Conservation (phyloP, 1,140 invertebrate genomes). For the Papilio polytes region DNA sequence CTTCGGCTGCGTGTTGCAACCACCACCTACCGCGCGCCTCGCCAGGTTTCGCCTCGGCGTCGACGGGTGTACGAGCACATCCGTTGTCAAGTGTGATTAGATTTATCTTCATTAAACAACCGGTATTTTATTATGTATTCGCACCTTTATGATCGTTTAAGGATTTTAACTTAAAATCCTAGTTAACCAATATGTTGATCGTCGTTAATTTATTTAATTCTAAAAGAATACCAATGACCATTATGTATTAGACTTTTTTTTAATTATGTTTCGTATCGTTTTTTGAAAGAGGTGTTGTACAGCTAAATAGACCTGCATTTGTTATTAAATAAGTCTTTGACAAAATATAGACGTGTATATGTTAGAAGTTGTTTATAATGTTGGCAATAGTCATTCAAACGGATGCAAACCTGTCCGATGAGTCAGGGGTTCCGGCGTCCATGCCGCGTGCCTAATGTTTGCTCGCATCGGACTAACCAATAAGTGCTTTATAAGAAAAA, state of each 20-base stretch:
- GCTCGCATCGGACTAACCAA: conserved; percentile 1
- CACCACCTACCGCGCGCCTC: conserved; percentile 54
- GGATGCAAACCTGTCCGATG: conserved; percentile 38
- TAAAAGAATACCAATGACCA: too few relatives aligned
- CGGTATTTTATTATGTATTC: conserved; percentile 9
- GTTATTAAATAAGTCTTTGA: background rate
- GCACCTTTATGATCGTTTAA: background rate
- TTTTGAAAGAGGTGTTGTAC: background rate
- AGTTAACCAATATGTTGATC: background rate
- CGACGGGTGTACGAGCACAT: conserved; percentile 36
- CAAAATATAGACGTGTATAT: background rate
- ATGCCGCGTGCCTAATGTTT: conserved; percentile 19
- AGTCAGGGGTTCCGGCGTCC: conserved; percentile 36
- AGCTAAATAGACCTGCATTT: background rate
- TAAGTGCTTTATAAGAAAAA: background rate
- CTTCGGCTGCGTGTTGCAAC: conserved; percentile 58
- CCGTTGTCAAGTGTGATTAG: conserved; percentile 38
- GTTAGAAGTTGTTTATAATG: background rate
- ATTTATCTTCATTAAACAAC: conserved; percentile 29
- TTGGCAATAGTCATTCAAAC: conserved; percentile 11
- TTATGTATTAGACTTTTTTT: too few relatives aligned
- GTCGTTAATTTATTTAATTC: background rate
- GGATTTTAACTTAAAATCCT: background rate
- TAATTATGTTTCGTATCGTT: background rate
- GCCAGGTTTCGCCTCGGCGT: conserved; percentile 45